These are phyloP conservation scores for Perca schrenkii DNA, from an alignment of 2,113 vertebrate genomes.

Conservation along the genomic window DNA sequence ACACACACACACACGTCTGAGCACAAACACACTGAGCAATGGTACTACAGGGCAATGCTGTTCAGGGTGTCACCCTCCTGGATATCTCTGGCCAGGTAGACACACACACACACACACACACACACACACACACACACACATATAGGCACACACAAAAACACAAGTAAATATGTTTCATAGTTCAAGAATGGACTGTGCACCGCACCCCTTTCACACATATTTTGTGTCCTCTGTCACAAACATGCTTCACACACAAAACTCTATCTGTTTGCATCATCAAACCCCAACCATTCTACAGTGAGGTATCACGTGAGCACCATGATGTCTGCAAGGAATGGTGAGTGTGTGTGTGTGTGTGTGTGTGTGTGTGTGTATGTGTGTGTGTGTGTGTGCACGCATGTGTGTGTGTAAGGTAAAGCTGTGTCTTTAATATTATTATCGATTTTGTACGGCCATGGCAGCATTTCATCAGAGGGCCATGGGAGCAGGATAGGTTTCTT, in stretches of 20 bases:
- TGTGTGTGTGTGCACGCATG: neutral
- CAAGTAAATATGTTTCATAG: conserved; percentile 13
- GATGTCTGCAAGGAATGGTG: conserved; percentile 6
- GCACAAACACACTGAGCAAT: too few species aligned
- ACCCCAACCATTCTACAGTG: neutral
- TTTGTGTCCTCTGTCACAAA: conserved; percentile 12
- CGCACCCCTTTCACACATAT: neutral
- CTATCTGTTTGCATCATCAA: conserved; percentile 7
- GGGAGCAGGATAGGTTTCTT: conserved; percentile 4
- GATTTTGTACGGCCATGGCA: conserved; percentile 33
- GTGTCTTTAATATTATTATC: conserved; percentile 41
- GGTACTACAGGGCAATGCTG: too few species aligned
- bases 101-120: conserved; percentile 3
- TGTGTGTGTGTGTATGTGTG: too few species aligned
- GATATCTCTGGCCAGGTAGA: neutral
- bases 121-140: neutral
- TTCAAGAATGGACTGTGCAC: conserved; percentile 10
- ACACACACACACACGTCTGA: neutral
- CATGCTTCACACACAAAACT: conserved; percentile 3
- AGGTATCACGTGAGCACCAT: conserved; percentile 8
- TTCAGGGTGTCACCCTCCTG: too few species aligned
- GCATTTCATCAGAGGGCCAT: conserved; percentile 52
- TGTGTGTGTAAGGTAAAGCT: conserved; percentile 6
- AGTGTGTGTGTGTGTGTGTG: conserved; percentile 5
- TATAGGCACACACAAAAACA: conserved; percentile 8